Conservation (phyloP, 1,140 invertebrate species). For the Danaus melanippus region DNA sequence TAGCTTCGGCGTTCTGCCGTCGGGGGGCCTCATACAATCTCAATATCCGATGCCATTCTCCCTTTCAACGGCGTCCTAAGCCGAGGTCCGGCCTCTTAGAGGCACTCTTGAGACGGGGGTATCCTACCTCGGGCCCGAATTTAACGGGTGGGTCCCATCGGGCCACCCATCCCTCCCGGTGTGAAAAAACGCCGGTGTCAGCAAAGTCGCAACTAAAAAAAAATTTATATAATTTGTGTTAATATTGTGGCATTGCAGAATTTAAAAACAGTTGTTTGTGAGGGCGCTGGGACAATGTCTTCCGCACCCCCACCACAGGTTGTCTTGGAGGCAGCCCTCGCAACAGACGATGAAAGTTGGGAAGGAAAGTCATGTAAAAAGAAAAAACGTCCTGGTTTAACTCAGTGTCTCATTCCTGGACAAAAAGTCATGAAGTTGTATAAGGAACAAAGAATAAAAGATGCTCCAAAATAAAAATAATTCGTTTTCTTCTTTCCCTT, state of each 20-base stretch:
- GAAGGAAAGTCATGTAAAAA: slow-evolving; percentile 73
- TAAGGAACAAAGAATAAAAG: slow-evolving; percentile 68
- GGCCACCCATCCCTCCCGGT: too few relatives aligned
- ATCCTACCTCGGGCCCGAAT: too few relatives aligned
- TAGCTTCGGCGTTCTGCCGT: too few relatives aligned
- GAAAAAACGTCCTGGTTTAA: slow-evolving; percentile 84
- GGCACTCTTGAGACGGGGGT: too few relatives aligned
- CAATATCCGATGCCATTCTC: too few relatives aligned
- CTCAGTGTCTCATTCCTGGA: slow-evolving; percentile 83
- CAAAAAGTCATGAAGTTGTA: slow-evolving; percentile 90
- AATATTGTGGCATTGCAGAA: slow-evolving; percentile 40
- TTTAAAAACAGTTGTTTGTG: slow-evolving; percentile 55
- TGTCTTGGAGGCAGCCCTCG: slow-evolving; percentile 24
- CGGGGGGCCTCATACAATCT: too few relatives aligned
- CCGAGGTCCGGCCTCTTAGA: too few relatives aligned
- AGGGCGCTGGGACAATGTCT: slow-evolving; percentile 50
- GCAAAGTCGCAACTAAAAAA: too few relatives aligned
- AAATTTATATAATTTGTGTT: slow-evolving; percentile 2
- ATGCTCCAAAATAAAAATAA: slow-evolving; percentile 32
- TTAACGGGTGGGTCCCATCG: too few relatives aligned
- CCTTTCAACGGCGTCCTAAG: too few relatives aligned
- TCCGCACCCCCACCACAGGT: slow-evolving; percentile 41
- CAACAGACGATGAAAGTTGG: slow-evolving; percentile 67
- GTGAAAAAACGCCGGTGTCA: too few relatives aligned
- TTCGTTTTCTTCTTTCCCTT: slow-evolving; percentile 7